Evolutionary conservation across 2,113 vertebrate species (phyloP).

Genomic region (Mesoclemmys tuberculata): DNA sequence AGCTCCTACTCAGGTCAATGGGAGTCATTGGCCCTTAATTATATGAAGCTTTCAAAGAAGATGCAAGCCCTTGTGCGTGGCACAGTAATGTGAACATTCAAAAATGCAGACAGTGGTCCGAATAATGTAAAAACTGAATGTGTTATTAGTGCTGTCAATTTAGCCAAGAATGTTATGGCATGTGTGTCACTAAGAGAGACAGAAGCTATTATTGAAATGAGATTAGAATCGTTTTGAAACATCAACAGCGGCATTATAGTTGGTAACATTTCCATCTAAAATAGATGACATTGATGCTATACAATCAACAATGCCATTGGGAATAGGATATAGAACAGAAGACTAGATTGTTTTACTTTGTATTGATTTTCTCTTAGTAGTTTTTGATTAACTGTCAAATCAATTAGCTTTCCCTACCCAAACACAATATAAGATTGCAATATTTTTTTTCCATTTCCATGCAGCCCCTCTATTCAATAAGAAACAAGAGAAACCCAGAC

Average conservation of each 20-base stretch:
- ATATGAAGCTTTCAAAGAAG: not conserved
- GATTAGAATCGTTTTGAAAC: conserved; percentile 80
- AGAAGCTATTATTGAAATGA: conserved; percentile 84
- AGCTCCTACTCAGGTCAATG: not conserved
- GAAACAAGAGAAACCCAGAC: not conserved
- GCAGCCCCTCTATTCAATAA: not conserved
- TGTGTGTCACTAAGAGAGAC: conserved; percentile 77
- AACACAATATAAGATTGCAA: conserved; percentile 40
- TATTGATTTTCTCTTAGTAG: conserved; percentile 70
- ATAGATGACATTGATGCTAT: conserved; percentile 73
- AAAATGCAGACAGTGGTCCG: conserved; percentile 60
- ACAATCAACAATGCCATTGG: conserved; percentile 74
- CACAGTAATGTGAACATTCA: not conserved
- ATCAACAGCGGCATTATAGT: conserved; percentile 79
- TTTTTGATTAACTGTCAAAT: conserved; percentile 75
- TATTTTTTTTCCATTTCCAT: conserved; percentile 30
- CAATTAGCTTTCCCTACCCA: conserved; percentile 66
- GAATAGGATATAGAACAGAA: conserved; percentile 63
- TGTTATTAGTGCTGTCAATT: conserved; percentile 81
- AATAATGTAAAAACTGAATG: conserved; percentile 62
- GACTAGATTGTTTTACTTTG: conserved; percentile 66
- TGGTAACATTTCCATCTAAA: conserved; percentile 77
- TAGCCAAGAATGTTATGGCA: conserved; percentile 77
- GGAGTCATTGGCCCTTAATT: not conserved
- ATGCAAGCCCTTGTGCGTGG: not conserved